phyloP scores from a whole-genome alignment of 2,113 vertebrate species.

The Nesogale talazaci region DNA sequence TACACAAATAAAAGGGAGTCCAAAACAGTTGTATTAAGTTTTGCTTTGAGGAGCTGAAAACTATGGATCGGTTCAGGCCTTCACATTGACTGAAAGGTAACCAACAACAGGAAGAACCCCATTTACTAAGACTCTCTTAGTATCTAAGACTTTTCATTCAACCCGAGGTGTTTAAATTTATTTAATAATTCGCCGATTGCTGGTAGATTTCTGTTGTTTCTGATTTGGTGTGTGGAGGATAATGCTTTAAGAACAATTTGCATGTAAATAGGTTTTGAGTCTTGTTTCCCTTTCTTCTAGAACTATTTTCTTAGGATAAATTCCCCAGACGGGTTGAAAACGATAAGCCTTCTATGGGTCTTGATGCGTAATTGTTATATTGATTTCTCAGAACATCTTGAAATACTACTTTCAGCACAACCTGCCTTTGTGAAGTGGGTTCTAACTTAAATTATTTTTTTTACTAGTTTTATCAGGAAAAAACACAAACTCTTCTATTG shows the following conservation, averaged over 20 bases:
- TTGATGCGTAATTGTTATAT: slow-evolving; percentile 41
- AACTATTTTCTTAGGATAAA: slow-evolving; percentile 17
- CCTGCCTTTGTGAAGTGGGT: neutral
- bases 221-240: neutral
- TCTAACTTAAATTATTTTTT: slow-evolving; percentile 38
- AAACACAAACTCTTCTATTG: slow-evolving; percentile 27
- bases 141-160: neutral
- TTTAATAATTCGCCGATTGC: neutral
- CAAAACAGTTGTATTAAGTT: neutral
- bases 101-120: neutral
- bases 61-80: neutral
- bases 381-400: slow-evolving; percentile 56
- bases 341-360: neutral
- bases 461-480: slow-evolving; percentile 37
- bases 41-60: neutral
- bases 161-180: neutral
- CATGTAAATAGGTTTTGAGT: neutral
- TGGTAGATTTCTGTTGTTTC: neutral
- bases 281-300: neutral
- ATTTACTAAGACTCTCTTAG: neutral
- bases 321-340: neutral
- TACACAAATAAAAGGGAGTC: neutral
- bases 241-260: slow-evolving; percentile 6
- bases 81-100: neutral
- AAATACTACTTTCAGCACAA: slow-evolving; percentile 51